Conservation (phyloP, 2,797 vertebrate genomes). For the Centroberyx gerrardi region DNA sequence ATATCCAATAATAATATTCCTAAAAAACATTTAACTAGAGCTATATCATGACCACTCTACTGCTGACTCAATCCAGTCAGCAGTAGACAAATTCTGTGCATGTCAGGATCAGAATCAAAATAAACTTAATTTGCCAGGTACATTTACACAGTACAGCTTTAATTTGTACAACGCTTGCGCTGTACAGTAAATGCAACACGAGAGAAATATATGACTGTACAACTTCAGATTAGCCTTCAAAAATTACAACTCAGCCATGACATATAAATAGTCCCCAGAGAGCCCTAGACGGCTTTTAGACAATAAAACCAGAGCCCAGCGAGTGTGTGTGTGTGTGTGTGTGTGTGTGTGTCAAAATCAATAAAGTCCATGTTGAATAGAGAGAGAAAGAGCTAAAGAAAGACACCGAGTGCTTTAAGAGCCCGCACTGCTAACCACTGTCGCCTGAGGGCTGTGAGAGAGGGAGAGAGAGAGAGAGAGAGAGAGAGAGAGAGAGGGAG, state of each 20-base stretch:
- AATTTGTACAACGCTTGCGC: no score
- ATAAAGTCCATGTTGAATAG: slow-evolving; percentile 17
- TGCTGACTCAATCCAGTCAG: no score
- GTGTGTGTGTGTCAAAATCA: slow-evolving; percentile 16
- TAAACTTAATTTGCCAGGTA: neutral
- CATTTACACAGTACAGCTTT: no score
- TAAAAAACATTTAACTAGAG: no score
- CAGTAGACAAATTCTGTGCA: neutral
- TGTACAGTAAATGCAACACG: neutral
- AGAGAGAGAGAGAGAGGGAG: slow-evolving; percentile 30
- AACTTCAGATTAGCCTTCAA: slow-evolving; percentile 4
- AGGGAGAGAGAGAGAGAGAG: neutral
- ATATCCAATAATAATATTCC: no score
- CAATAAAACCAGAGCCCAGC: slow-evolving; percentile 15
- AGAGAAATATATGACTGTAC: neutral
- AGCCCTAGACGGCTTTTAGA: neutral
- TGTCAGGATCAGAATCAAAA: neutral
- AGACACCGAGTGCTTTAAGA: slow-evolving; percentile 24
- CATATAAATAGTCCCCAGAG: slow-evolving; percentile 16
- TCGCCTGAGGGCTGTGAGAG: slow-evolving; percentile 35
- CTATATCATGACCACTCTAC: no score
- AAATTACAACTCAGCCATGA: neutral
- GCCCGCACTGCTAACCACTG: slow-evolving; percentile 46
- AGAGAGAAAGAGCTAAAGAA: slow-evolving; percentile 37
- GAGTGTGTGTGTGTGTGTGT: neutral